These are phyloP conservation scores for Petrocephalus microphthalmus DNA, from an alignment of 2,113 vertebrate species.

Conservation along the genomic window DNA sequence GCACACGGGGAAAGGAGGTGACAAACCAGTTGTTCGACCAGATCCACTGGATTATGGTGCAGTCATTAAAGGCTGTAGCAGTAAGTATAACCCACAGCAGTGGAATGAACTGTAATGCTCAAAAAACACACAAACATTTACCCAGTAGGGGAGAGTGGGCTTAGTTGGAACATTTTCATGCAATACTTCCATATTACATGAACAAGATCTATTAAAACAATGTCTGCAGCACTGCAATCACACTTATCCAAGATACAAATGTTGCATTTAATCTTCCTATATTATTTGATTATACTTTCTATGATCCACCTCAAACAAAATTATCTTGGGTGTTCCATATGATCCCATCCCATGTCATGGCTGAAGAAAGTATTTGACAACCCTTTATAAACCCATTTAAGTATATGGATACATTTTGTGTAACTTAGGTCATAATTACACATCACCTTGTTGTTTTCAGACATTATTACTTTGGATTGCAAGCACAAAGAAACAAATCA, in stretches of 20 bases:
- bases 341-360: not conserved
- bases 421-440: not conserved
- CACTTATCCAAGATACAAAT: not conserved
- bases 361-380: not conserved
- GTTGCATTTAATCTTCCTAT: not conserved
- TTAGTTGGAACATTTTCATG: not conserved
- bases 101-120: not conserved
- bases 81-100: not conserved
- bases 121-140: not conserved
- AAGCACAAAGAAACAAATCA: not conserved
- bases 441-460: not conserved
- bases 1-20: slow-evolving; percentile 88
- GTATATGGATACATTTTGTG: not conserved
- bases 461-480: not conserved
- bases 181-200: not conserved
- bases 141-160: not conserved
- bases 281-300: not conserved
- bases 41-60: slow-evolving; percentile 96
- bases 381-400: not conserved
- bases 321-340: not conserved
- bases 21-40: slow-evolving; percentile 89
- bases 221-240: not conserved
- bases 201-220: not conserved
- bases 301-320: not conserved
- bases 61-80: slow-evolving; percentile 79